Base-by-base conservation (phyloP, 2,888 invertebrate species). In the Mesorhabditis belari region DNA sequence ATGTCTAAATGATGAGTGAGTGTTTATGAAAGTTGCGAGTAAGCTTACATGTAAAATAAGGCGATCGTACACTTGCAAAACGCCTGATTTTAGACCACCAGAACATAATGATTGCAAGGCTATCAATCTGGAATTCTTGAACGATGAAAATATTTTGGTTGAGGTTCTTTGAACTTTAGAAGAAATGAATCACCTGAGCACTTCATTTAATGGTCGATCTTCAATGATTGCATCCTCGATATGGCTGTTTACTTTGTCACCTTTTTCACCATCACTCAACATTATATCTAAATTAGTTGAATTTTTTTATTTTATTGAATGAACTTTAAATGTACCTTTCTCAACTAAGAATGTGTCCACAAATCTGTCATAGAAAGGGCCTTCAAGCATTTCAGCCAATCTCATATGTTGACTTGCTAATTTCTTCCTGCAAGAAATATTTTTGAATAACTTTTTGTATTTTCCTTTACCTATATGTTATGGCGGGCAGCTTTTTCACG, bases 31-130 rank as follows among this genome's bases (percentile, higher is more conserved):
- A 56, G 35, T 12, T 28, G 35, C 56, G 17, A 21, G 21, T 28
- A 17, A 35, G 55, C 51, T n/a, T 27, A 69, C 67, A 50, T 71
- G 74, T 55, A 66, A 66, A 9, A 75, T 67, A 21, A 71, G 58
- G 51, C 69, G 63, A 24, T 71, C 62, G 57, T 75, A 90, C 75
- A 86, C 86, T 67, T 88, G 88, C 58, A 91, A 70, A 0, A 94
- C 86, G 82, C 92, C 92, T 3, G 88, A 89, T 81, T 94, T 94
- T 3, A 98, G 85, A 0, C 98, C 98, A 21, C 92, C 92, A 60
- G 90, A 90, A 3, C 92, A 91, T 21, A 89, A 86, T 65, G 92
- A 93, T 83, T 98, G 96, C 58, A 96, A 87, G 81, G 92, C 92
- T 64, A 98, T 88, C 5, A 98, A 85, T 9, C 95, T 86, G 21